Evolutionary conservation across 1,140 invertebrate species (phyloP), one percentile per base, ranked within the genome.

Genomic region (Saxidomus purpurata): DNA sequence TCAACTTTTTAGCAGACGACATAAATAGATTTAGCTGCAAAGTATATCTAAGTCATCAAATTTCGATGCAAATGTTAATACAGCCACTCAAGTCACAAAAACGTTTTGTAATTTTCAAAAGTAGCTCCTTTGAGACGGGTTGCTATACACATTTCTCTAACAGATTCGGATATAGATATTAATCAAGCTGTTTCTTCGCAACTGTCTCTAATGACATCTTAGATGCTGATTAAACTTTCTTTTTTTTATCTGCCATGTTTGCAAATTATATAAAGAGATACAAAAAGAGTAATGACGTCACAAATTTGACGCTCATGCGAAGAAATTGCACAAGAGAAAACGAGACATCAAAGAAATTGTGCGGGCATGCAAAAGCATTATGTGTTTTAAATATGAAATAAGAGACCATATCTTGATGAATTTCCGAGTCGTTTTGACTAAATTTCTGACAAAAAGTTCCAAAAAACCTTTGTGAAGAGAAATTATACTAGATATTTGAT

Each of bases 371-470:
- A 13, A 25, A n/a, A 47, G 28, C 25, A 61, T 43, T 38, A 83
- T 83, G 80, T 83, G 80, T 83, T 83, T 83, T 83, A 83, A 83
- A 83, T 83, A 63, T 83, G 61, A 83, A 55, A 55, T 80, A 52
- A 80, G 31, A 59, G 77, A 43, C 52, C 8, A 36, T 69, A 83
- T 83, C 59, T 67, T 67, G 81, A 83, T 67, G 55, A 25, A 47
- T 83, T 67, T 63, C 61, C 22, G 38, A 61, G 22, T 69, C 22
- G 52, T 63, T 83, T 69, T 67, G 81, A 83, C 55, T 81, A 38
- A 19, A 38, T 52, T 59, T 81, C 52, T 36, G 79, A 81, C 79
- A 61, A 36, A 76, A 49, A 40, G 71, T 40, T 76, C 69, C 34
- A 76, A 43, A 40, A 76, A 43, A 40, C 28, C 71, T 76, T 76